A percentile compares a stretch with the other conserved stretches of the same genome.
Evolutionary conservation across 2,113 vertebrate species (phyloP).

Genomic region (Nanger granti): DNA sequence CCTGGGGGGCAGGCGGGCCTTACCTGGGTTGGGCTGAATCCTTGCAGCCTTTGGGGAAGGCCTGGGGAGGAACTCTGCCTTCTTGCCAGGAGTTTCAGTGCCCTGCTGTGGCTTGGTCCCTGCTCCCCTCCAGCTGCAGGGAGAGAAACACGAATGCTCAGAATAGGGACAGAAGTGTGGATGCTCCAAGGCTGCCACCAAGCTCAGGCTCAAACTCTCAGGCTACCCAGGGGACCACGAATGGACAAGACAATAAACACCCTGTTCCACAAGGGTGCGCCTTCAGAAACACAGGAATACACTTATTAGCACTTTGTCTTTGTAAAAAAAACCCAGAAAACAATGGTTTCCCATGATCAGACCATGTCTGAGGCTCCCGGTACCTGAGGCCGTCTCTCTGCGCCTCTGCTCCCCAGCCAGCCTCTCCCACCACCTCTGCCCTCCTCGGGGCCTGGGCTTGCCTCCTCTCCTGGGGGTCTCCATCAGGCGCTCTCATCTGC

Average conservation of each 20-base stretch:
- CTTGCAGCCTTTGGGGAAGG: slow-evolving; percentile 56
- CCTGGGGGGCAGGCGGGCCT: neutral
- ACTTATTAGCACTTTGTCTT: neutral
- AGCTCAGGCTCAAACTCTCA: neutral
- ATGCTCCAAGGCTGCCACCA: neutral
- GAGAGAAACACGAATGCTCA: neutral
- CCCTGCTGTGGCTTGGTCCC: slow-evolving; percentile 85
- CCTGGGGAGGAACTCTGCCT: slow-evolving; percentile 51
- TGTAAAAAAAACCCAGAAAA: neutral
- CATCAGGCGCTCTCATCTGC: slow-evolving; percentile 72
- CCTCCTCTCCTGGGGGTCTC: slow-evolving; percentile 47
- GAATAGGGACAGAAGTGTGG: fast-evolving
- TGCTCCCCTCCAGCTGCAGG: slow-evolving; percentile 84
- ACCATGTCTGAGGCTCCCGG: fast-evolving
- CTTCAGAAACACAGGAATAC: neutral
- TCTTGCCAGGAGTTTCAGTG: slow-evolving; percentile 76
- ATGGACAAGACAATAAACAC: neutral
- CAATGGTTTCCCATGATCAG: fast-evolving
- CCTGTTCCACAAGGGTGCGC: fast-evolving
- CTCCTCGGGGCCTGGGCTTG: neutral
- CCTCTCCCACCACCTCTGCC: neutral
- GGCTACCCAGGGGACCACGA: fast-evolving
- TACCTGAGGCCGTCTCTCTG: slow-evolving; percentile 84
- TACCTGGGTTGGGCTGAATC: slow-evolving; percentile 77
- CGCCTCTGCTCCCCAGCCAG: slow-evolving; percentile 57